Base-by-base conservation (phyloP, 2,797 vertebrate species). In the Neosilurus mollespiculum region DNA sequence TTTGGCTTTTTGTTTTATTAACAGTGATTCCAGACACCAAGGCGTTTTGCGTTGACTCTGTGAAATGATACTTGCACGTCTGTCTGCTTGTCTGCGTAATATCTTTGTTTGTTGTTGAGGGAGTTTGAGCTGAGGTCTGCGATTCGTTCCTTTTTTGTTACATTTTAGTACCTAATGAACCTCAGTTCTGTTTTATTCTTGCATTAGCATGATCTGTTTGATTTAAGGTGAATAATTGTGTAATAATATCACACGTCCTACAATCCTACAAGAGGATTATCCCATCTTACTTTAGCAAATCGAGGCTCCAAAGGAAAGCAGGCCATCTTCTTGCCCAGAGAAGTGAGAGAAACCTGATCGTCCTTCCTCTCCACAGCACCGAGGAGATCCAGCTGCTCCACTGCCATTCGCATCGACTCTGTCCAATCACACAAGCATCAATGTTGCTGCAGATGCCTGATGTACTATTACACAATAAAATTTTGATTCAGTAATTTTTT, bases 271-370 rank as follows among this genome's bases (percentile, higher is more conserved):
- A 22, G 15, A 34, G 1, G 2, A 62, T n/a, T 22, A 54, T 53
- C 26, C 56, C 16, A 56, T 87, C 82, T 93, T 93, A 99, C 98
- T 95, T 99, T 99, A 78, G 98, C 96, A 83, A 97, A 98, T 90
- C 94, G 95, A 18, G 98, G 98, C 84, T 99, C 98, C 89, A 99
- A 91, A 1, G 98, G 98, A 89, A 99, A 99, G 82, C 94, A 95
- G 11, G 98, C 96, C 97, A 99, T 99, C 91, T 97, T 98, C 89
- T 94, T 98, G 71, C 98, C 98, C 86, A 97, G 85, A 0, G 95
- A 88, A 0, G 97, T 99, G 82, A 99, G 95, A 30, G 88, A 82
- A n/a, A 96, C 92, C 85, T 94, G 96, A 43, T 93, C 93, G 0
- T 96, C 95, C 88, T 95, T 97, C 67, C 84, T 93, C 84, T 98